A percentile compares a stretch with the other conserved stretches of the same genome.
phyloP scores from a whole-genome alignment of 2,113 vertebrate genomes.

The Oriolus oriolus region DNA sequence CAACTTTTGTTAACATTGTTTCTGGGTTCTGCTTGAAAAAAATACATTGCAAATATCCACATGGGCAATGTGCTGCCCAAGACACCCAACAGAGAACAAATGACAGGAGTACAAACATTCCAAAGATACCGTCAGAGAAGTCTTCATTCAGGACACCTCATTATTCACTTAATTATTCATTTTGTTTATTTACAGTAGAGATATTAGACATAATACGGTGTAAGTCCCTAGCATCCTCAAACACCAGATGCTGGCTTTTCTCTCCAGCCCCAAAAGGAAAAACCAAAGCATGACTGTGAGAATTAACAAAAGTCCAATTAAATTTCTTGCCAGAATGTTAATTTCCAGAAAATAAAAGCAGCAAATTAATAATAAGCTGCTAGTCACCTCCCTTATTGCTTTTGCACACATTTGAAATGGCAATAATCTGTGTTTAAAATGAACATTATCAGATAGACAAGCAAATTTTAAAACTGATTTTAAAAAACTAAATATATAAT shows the following conservation, averaged over 20 bases:
- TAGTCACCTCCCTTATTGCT: slow-evolving; percentile 55
- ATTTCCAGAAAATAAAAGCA: slow-evolving; percentile 69
- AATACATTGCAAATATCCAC: not conserved
- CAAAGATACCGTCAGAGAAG: slow-evolving; percentile 15
- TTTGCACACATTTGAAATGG: not conserved
- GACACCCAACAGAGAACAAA: not conserved
- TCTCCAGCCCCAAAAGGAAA: slow-evolving; percentile 69
- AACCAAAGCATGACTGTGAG: slow-evolving; percentile 67
- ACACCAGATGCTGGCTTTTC: slow-evolving; percentile 76
- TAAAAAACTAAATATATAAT: not conserved
- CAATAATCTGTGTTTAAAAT: not conserved
- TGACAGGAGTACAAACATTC: not conserved
- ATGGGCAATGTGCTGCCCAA: not conserved
- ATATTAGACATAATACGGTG: slow-evolving; percentile 74
- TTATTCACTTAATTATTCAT: slow-evolving; percentile 78
- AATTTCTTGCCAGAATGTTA: slow-evolving; percentile 71
- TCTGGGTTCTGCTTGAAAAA: slow-evolving; percentile 13
- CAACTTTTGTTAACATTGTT: not conserved
- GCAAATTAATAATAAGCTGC: slow-evolving; percentile 63
- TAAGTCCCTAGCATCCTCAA: slow-evolving; percentile 75
- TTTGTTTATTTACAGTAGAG: slow-evolving; percentile 79
- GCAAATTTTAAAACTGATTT: not conserved
- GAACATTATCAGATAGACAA: not conserved
- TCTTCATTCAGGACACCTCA: slow-evolving; percentile 58
- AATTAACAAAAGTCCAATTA: slow-evolving; percentile 78